Conservation (phyloP, 1,140 invertebrate species). For the Copidosoma floridanum region DNA sequence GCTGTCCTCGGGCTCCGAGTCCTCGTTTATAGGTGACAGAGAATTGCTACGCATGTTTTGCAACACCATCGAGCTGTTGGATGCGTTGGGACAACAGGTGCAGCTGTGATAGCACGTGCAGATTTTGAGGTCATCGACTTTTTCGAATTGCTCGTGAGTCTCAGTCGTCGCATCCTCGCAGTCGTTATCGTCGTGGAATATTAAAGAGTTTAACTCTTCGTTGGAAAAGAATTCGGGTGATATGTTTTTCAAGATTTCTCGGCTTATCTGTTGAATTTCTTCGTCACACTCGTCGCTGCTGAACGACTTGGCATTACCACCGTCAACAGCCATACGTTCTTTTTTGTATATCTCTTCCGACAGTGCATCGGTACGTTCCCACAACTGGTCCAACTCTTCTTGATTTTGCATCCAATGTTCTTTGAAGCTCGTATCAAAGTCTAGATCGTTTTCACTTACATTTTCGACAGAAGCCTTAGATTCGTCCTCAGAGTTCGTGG, state of each 20-base stretch:
- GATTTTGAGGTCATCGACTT: too few species aligned
- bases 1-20: conserved; percentile 12
- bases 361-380: conserved; percentile 25
- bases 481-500: too few species aligned
- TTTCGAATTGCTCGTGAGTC: not conserved
- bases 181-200: not conserved
- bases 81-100: not conserved
- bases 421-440: conserved; percentile 10
- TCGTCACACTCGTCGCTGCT: not conserved
- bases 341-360: conserved; percentile 23
- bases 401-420: conserved; percentile 1
- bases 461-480: too few species aligned
- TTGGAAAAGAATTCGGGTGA: not conserved
- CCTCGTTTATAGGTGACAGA: conserved; percentile 7
- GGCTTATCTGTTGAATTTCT: not conserved
- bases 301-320: too few species aligned
- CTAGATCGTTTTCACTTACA: not conserved
- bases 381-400: conserved; percentile 27
- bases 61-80: not conserved
- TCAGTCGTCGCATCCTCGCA: not conserved
- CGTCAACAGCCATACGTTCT: conserved; percentile 21
- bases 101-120: too few species aligned
- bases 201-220: not conserved
- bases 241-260: conserved; percentile 18
- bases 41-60: not conserved